A percentile compares a stretch with the other conserved stretches of the same genome.
Evolutionary conservation across 2,888 invertebrate genomes (phyloP).

Genomic region (Masnerella sp.): DNA sequence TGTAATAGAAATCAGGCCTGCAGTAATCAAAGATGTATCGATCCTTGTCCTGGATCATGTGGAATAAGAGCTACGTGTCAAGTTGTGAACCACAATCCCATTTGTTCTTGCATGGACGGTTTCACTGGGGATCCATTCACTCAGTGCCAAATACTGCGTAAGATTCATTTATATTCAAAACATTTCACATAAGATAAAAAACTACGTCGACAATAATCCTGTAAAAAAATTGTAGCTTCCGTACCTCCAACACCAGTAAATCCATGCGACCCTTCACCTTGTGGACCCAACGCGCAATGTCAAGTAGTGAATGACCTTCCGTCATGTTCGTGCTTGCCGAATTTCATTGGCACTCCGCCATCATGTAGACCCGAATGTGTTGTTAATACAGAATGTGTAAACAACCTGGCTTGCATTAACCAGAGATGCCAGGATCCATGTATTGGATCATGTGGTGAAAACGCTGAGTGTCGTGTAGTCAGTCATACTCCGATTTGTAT

Average conservation of each 20-base stretch:
- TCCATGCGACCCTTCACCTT: conserved; percentile 81
- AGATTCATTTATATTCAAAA: too few species aligned
- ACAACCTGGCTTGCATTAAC: conserved; percentile 86
- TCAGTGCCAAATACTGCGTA: conserved; percentile 76
- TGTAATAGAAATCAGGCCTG: conserved; percentile 89
- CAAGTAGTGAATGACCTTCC: conserved; percentile 78
- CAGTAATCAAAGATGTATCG: conserved; percentile 86
- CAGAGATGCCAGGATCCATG: conserved; percentile 91
- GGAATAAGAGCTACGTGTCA: conserved; percentile 78
- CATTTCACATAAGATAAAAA: too few species aligned
- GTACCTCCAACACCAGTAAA: too few species aligned
- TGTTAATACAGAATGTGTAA: conserved; percentile 86
- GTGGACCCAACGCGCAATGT: conserved; percentile 83
- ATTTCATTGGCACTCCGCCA: conserved; percentile 87
- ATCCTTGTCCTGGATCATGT: conserved; percentile 79
- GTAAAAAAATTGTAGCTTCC: too few species aligned
- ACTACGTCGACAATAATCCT: too few species aligned
- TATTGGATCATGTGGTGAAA: conserved; percentile 86
- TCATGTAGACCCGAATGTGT: conserved; percentile 88
- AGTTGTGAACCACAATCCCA: conserved; percentile 77
- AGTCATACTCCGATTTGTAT: conserved; percentile 83
- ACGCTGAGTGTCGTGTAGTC: conserved; percentile 86
- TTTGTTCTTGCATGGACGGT: conserved; percentile 79
- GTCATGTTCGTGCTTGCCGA: conserved; percentile 83
- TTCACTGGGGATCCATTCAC: conserved; percentile 84